These are phyloP conservation scores for Marmota monax DNA, from an alignment of 2,113 vertebrate species.

Conservation along the genomic window DNA sequence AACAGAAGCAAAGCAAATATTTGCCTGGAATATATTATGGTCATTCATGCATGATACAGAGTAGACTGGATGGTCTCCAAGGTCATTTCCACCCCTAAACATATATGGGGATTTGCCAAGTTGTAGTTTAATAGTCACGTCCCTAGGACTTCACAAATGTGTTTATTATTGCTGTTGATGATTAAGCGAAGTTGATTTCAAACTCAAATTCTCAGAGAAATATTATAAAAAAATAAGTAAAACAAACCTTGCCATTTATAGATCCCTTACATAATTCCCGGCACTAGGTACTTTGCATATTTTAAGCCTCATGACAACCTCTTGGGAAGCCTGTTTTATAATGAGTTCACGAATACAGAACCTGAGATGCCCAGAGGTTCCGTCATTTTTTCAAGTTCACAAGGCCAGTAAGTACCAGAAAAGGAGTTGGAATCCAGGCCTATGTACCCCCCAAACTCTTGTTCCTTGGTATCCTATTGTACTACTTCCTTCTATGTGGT, in stretches of 20 bases:
- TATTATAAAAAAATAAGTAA: background rate
- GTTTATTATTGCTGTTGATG: background rate
- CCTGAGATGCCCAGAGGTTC: background rate
- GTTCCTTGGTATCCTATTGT: background rate
- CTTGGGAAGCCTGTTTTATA: background rate
- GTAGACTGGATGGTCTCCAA: background rate
- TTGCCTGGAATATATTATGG: background rate
- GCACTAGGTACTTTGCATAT: background rate
- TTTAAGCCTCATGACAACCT: background rate
- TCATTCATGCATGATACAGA: background rate
- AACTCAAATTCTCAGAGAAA: background rate
- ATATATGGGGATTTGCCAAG: background rate
- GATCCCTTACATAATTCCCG: background rate
- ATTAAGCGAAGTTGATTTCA: background rate
- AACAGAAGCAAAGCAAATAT: background rate
- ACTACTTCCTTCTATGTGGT: background rate
- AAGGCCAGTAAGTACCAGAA: background rate
- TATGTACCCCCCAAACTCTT: background rate
- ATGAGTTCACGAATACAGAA: background rate
- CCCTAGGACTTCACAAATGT: background rate
- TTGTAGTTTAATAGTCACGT: background rate
- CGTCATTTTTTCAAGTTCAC: background rate
- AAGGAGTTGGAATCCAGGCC: background rate
- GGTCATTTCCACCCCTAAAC: background rate
- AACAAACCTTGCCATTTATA: background rate